A percentile compares a stretch with the other conserved stretches of the same genome.
These are phyloP conservation scores for Pempheris klunzingeri DNA, from an alignment of 2,797 vertebrate genomes.

Conservation along the genomic window DNA sequence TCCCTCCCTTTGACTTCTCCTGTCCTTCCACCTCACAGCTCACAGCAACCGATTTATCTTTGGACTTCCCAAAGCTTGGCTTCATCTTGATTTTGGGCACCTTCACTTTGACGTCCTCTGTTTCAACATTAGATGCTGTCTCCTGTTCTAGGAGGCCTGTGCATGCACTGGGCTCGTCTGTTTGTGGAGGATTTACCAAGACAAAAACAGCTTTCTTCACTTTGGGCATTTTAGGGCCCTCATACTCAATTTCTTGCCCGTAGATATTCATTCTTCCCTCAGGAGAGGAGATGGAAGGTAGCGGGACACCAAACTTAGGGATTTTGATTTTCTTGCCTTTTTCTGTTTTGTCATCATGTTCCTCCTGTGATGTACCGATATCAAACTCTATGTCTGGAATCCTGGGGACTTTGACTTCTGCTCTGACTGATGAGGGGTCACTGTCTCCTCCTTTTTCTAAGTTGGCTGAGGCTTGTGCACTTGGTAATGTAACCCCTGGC, in stretches of 20 bases:
- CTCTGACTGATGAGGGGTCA: conserved; percentile 36
- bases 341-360: conserved; percentile 48
- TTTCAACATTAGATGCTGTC: conserved; percentile 45
- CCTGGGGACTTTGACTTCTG: conserved; percentile 71
- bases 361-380: conserved; percentile 70
- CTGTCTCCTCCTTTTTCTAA: conserved; percentile 14
- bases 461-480: conserved; percentile 24
- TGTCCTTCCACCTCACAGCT: conserved; percentile 58
- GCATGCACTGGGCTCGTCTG: conserved; percentile 53
- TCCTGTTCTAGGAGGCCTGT: conserved; percentile 50
- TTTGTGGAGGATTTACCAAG: conserved; percentile 77
- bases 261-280: conserved; percentile 68
- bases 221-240: conserved; percentile 83
- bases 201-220: conserved; percentile 85
- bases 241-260: conserved; percentile 76
- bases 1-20: conserved; percentile 64
- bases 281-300: conserved; percentile 79
- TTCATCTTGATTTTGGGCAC: conserved; percentile 81
- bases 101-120: conserved; percentile 67
- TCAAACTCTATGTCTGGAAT: conserved; percentile 85
- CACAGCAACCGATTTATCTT: conserved; percentile 66
- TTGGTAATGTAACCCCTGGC: conserved; percentile 50
- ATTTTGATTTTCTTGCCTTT: conserved; percentile 84
- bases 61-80: conserved; percentile 78
- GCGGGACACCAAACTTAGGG: conserved; percentile 85